Base-by-base conservation (phyloP, 1,140 invertebrate species). In the Drosophila bifasciata region DNA sequence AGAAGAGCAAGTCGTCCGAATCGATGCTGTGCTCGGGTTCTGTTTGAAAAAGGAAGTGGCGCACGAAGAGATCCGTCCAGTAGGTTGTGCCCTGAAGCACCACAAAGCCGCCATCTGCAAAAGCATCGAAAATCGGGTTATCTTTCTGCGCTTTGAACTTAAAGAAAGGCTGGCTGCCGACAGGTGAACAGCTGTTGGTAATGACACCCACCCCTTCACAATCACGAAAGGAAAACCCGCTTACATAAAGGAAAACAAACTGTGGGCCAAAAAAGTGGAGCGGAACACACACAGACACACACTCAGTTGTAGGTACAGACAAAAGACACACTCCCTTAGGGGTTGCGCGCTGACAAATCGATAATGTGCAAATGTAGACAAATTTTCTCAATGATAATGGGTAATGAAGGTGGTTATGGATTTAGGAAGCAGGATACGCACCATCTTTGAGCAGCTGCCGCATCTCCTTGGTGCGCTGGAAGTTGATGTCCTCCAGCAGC, bases 21-120 rank as follows among this genome's bases (percentile, higher is more conserved):
- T 97, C 97, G 63, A 97, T 97, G 77, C 95, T 94, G 83, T 94
- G 93, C 76, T 93, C 93, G 5, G 92, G 91, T 79, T 96, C 95
- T 50, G 95, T 94, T 93, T 97, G 96, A 89, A 98, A 98, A 7
- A 99, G 92, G 92, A 99, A 99, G 93, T 99, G 97, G 5, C 97
- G 93, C 44, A 98, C 96, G 92, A 99, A 99, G 55, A 99, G 93
- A 92, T 98, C 97, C 28, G 97, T 98, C 98, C 98, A 99, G 92
- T 98, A 99, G 1, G 97, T 97, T 45, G 96, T 97, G 43, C 97
- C 96, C 92, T 97, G 96, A 4, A 97, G 93, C 92, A 98, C 95
- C 44, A 97, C 96, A 92, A 97, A 97, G 36, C 96, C 96, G 25
- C 95, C 96, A 92, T 97, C 96, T 97, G 92, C 17, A 93, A 93